Evolutionary conservation across 2,797 vertebrate genomes (phyloP).

Genomic region (Falco novaeseelandiae): DNA sequence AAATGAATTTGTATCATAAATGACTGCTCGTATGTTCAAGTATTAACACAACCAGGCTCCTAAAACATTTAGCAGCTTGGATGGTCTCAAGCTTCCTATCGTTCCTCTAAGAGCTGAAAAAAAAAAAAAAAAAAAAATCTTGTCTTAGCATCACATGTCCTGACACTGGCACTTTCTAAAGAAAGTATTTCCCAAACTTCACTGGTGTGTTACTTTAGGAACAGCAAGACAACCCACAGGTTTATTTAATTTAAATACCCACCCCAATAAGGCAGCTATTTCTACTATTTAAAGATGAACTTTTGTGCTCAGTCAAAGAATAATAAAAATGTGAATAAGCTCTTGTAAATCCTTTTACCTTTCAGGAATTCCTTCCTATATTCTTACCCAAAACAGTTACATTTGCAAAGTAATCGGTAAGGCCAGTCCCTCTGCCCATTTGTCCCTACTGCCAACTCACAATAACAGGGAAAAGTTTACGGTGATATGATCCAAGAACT

Average conservation of each 20-base stretch:
- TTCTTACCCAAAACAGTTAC: background rate
- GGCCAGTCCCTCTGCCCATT: conserved; percentile 71
- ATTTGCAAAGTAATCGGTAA: conserved; percentile 12
- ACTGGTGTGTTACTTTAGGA: conserved; percentile 91
- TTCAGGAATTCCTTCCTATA: conserved; percentile 80
- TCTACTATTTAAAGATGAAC: conserved; percentile 82
- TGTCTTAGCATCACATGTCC: conserved; percentile 65
- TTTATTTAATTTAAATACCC: conserved; percentile 79
- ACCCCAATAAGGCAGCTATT: conserved; percentile 78
- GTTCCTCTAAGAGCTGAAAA: conserved; percentile 64
- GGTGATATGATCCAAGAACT: background rate
- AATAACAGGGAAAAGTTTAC: conserved; percentile 69
- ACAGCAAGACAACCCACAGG: conserved; percentile 94
- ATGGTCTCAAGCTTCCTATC: conserved; percentile 72
- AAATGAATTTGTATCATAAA: conserved; percentile 73
- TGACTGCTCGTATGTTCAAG: conserved; percentile 64
- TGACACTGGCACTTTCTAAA: conserved; percentile 70
- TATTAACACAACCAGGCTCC: conserved; percentile 76
- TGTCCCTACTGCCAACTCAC: conserved; percentile 75
- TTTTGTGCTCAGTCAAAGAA: conserved; percentile 84
- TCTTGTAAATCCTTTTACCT: conserved; percentile 78
- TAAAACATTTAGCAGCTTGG: conserved; percentile 79
- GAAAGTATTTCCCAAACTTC: conserved; percentile 70
- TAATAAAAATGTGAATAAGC: conserved; percentile 53
- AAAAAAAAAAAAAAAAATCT: background rate